Conservation (phyloP, 2,888 invertebrate species). For the Drosophila limbata region DNA sequence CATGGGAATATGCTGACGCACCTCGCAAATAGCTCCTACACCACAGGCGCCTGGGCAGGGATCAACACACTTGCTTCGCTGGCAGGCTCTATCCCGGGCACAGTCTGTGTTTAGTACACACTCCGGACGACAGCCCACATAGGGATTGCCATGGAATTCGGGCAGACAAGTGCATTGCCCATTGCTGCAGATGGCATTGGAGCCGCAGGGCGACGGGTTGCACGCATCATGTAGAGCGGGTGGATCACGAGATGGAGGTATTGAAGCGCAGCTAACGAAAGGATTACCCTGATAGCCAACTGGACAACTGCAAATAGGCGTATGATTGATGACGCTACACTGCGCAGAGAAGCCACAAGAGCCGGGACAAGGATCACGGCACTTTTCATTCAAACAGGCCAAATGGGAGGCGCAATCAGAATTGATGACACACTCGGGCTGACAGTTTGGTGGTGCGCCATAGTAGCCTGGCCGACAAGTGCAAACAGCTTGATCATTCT, state of each 20-base stretch:
- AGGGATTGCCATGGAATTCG: slow-evolving; percentile 88
- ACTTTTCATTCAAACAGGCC: slow-evolving; percentile 89
- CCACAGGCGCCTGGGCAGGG: slow-evolving; percentile 93
- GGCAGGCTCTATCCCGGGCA: slow-evolving; percentile 90
- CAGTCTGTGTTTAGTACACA: slow-evolving; percentile 93
- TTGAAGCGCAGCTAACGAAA: slow-evolving; percentile 86
- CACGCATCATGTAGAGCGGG: slow-evolving; percentile 86
- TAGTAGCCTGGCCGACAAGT: slow-evolving; percentile 87
- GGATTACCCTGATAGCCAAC: slow-evolving; percentile 88
- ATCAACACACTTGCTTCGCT: slow-evolving; percentile 91
- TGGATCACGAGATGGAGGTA: slow-evolving; percentile 76
- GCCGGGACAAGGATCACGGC: slow-evolving; percentile 89
- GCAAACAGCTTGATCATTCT: slow-evolving; percentile 87
- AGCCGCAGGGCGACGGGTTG: slow-evolving; percentile 91
- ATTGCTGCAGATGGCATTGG: slow-evolving; percentile 90
- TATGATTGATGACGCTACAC: slow-evolving; percentile 88
- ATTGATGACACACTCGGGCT: slow-evolving; percentile 89
- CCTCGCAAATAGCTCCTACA: slow-evolving; percentile 90
- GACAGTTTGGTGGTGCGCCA: slow-evolving; percentile 89
- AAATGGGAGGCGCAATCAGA: slow-evolving; percentile 89
- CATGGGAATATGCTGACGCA: slow-evolving; percentile 90
- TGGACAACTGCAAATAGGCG: slow-evolving; percentile 88
- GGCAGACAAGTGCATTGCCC: slow-evolving; percentile 89
- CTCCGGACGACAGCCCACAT: slow-evolving; percentile 91
- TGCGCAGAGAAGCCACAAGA: slow-evolving; percentile 88